phyloP scores from a whole-genome alignment of 1,140 invertebrate species.

The Drosophila auraria region DNA sequence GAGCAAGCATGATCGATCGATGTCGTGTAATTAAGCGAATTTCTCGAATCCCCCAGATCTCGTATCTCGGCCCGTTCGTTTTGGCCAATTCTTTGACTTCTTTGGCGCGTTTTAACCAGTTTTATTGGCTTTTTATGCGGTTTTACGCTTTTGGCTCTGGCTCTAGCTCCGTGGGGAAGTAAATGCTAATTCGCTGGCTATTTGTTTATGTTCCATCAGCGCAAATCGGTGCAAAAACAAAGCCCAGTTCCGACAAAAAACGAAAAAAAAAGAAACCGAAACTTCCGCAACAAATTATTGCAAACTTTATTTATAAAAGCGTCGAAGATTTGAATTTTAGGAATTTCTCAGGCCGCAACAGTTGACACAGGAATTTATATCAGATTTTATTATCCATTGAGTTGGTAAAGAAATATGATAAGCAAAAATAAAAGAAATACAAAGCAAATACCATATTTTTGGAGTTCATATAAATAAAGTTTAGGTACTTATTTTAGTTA shows the following conservation, averaged over 20 bases:
- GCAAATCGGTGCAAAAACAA: slow-evolving; percentile 39
- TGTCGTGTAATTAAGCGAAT: slow-evolving; percentile 34
- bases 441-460: too few relatives aligned
- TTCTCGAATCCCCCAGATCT: slow-evolving; percentile 7
- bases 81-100: slow-evolving; percentile 22
- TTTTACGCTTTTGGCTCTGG: slow-evolving; percentile 5
- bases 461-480: too few relatives aligned
- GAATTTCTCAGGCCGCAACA: slow-evolving; percentile 11
- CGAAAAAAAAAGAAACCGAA: slow-evolving; percentile 22
- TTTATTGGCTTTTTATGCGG: slow-evolving; percentile 3
- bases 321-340: not conserved
- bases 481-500: too few relatives aligned
- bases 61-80: slow-evolving; percentile 7
- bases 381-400: not conserved
- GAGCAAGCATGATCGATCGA: slow-evolving; percentile 19
- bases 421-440: too few relatives aligned
- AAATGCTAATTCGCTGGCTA: slow-evolving; percentile 70
- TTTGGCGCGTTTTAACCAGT: slow-evolving; percentile 13
- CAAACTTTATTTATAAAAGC: slow-evolving; percentile 27
- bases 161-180: slow-evolving; percentile 58
- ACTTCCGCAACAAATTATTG: slow-evolving; percentile 70
- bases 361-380: not conserved
- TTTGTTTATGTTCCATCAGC: slow-evolving; percentile 52
- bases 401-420: not conserved
- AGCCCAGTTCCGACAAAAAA: slow-evolving; percentile 3